Evolutionary conservation across 2,797 vertebrate species (phyloP), one percentile per base, ranked within the genome.

Genomic region (Cryptoprocta ferox): DNA sequence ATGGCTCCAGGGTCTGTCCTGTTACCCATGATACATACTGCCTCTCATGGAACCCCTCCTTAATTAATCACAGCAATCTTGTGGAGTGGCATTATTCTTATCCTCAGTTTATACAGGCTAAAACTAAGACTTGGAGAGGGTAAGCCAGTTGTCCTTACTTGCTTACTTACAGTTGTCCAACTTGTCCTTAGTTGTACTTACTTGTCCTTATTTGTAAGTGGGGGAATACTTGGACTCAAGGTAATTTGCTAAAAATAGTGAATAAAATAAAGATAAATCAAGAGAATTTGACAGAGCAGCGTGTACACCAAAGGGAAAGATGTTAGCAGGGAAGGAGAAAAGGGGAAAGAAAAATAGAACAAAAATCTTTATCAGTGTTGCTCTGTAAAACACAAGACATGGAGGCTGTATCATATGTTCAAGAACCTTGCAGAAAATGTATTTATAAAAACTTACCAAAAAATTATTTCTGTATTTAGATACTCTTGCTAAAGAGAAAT

Each of bases 391-490:
- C 16, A 56, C 35, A 80, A 91, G 65, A 73, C 30, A 1, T 56
- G 15, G 56, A 81, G 42, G 8, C 32, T 45, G 32, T n/a, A 28
- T 66, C 59, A 3, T 90, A 91, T 91, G 63, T 61, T 85, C 65
- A 76, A 71, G 81, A 16, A 71, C 65, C 63, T 96, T 96, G 78
- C 81, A 82, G 83, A 95, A 37, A 95, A 28, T 66, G 10, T 92
- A 79, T 86, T 94, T 89, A 92, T 89, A 95, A 93, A 96, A 95
- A 83, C 28, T 65, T 65, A 80, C 91, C 87, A 94, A 95, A 95
- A 97, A 94, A 92, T 89, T 61, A 92, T 94, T 87, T 97, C 73
- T 59, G 32, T 94, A 96, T 97, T 94, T 94, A 96, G 83, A 56
- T 97, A 56, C 63, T 92, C 93, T 97, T 85, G 42, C 91, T 92